Percentiles rank a stretch among this genome's conserved stretches.
phyloP scores from a whole-genome alignment of 35 echinoderm and acorn worm species.

The Nesometra sesokonis region DNA sequence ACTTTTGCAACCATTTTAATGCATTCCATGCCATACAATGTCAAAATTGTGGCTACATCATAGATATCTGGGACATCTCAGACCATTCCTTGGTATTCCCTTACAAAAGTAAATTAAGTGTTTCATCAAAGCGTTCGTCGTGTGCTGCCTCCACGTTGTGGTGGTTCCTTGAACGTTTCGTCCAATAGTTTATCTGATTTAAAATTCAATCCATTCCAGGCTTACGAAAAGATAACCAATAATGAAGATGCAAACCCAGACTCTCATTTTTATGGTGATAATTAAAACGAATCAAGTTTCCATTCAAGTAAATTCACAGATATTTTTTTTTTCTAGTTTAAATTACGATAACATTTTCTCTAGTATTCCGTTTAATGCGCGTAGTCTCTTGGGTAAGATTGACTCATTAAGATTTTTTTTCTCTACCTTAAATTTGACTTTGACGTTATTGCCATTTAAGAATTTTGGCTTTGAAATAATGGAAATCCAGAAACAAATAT shows the following conservation, averaged over 20 bases:
- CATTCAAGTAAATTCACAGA: background rate
- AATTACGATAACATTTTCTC: background rate
- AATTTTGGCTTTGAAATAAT: background rate
- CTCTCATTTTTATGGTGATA: background rate
- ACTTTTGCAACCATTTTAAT: too few relatives aligned
- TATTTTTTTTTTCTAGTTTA: background rate
- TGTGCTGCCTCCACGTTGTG: too few relatives aligned
- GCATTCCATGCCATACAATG: too few relatives aligned
- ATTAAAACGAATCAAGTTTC: background rate
- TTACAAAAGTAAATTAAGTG: too few relatives aligned
- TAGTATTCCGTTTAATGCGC: background rate
- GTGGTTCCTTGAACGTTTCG: too few relatives aligned
- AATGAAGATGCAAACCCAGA: background rate
- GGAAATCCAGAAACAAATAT: background rate
- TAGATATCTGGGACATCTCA: too few relatives aligned
- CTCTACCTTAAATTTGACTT: background rate
- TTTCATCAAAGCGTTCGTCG: too few relatives aligned
- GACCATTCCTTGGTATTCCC: too few relatives aligned
- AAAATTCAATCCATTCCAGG: background rate
- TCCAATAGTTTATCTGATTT: background rate
- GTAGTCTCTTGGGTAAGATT: background rate
- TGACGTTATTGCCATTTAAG: background rate
- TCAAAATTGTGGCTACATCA: too few relatives aligned
- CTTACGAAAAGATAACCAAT: background rate
- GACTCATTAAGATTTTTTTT: background rate